phyloP scores from a whole-genome alignment of 2,888 invertebrate species.

The Andrena marginata region DNA sequence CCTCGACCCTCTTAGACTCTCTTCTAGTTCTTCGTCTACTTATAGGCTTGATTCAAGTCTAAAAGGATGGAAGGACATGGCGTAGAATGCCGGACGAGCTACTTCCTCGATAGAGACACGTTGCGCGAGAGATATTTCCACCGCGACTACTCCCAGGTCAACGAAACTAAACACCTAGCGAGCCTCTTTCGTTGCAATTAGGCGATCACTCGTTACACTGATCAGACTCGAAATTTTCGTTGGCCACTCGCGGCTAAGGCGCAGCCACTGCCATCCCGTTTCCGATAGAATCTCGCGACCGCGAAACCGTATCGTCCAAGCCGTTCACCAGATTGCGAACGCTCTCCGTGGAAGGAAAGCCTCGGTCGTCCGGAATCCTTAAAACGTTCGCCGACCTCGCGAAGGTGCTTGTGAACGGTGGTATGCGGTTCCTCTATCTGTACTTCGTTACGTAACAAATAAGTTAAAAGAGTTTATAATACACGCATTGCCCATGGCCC shows the following conservation, averaged over 20 bases:
- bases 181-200: neutral
- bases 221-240: conserved; percentile 30
- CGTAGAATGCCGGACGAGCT: no score
- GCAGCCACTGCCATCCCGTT: neutral
- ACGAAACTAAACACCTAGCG: no score
- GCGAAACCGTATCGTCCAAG: conserved; percentile 42
- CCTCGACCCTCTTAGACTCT: no score
- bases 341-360: neutral
- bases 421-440: conserved; percentile 72
- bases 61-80: no score
- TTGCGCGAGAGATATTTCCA: no score
- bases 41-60: no score
- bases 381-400: neutral
- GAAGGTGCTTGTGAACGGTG: conserved; percentile 41
- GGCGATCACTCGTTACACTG: neutral
- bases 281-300: neutral
- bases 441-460: conserved; percentile 77
- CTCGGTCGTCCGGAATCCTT: neutral
- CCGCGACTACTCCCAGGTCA: no score
- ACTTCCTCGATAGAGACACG: no score
- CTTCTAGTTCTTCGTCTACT: no score
- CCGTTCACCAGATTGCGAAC: conserved; percentile 21
- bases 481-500: conserved; percentile 75
- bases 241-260: conserved; percentile 8
- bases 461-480: conserved; percentile 82